Evolutionary conservation across 2,888 invertebrate species (phyloP).

Genomic region (Unio delphinus): DNA sequence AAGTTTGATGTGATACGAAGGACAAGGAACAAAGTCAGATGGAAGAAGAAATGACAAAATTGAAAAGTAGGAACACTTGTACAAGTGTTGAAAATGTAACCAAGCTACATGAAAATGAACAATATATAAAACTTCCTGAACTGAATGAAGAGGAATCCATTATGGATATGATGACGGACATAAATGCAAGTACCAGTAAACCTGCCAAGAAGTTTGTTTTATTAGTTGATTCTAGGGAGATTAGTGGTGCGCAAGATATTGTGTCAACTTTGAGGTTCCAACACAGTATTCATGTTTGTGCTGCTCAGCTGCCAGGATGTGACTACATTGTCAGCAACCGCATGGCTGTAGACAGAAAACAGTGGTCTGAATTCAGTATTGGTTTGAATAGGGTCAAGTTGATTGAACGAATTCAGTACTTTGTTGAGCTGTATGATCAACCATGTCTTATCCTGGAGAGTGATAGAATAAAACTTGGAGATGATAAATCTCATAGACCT

Average conservation of each 20-base stretch:
- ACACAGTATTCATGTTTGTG: slow-evolving; percentile 66
- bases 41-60: slow-evolving; percentile 13
- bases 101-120: slow-evolving; percentile 1
- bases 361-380: slow-evolving; percentile 65
- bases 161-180: neutral
- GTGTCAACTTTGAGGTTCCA: slow-evolving; percentile 63
- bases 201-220: slow-evolving; percentile 41
- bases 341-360: slow-evolving; percentile 62
- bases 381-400: slow-evolving; percentile 59
- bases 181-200: neutral
- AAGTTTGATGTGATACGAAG: neutral
- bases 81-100: neutral
- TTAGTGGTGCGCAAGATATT: slow-evolving; percentile 63
- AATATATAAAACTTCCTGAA: neutral
- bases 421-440: slow-evolving; percentile 63
- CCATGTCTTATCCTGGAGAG: slow-evolving; percentile 66
- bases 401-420: slow-evolving; percentile 52
- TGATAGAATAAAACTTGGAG: slow-evolving; percentile 57
- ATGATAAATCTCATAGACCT: slow-evolving; percentile 42
- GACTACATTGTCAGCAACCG: slow-evolving; percentile 73
- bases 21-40: neutral
- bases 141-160: neutral
- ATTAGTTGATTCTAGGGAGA: slow-evolving; percentile 64
- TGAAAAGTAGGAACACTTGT: slow-evolving; percentile 8
- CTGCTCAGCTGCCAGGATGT: slow-evolving; percentile 73